Evolutionary conservation across 2,113 vertebrate genomes (phyloP), one percentile per base, ranked within the genome.

Genomic region (Orycteropus afer): DNA sequence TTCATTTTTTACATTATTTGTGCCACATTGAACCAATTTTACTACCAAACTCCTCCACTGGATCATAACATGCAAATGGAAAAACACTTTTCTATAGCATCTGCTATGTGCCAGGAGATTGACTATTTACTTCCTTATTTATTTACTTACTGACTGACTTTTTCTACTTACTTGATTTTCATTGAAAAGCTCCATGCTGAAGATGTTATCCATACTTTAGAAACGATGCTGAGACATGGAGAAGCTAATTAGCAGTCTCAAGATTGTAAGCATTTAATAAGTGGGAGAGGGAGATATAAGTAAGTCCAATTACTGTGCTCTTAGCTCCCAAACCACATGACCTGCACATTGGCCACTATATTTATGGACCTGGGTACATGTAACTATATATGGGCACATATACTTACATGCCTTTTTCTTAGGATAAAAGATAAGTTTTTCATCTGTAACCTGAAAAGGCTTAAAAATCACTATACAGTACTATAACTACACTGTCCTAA

Each of bases 351-450:
- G 34, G 29, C 22, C 57, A 53, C 61, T 67, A 27, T 9, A 49
- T 80, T 9, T 91, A 3, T 11, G 29, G 11, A 63, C 5, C 32
- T 29, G 7, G 37, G 14, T 25, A n/a, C n/a, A n/a, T n/a, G n/a
- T n/a, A n/a, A n/a, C 51, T 14, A 40, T 14, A 6, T 11, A 51
- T 74, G 15, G 8, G 11, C 32, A 3, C 14, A 37, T 23, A 8
- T n/a, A 74, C 37, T 34, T 53, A 37, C 12, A 51, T 10, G 42
- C n/a, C 63, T 89, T 91, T 96, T 82, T 79, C n/a, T 79, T 49
- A 29, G 15, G 29, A 45, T 85, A 61, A 90, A 94, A 93, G 63
- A 86, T 4, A 55, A 59, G n/a, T n/a, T 69, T 96, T 90, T 86
- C 59, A 37, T 65, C 51, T 67, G 0, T 51, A 74, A 78, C 63